Evolutionary conservation across 2,113 vertebrate genomes (phyloP), one percentile per base, ranked within the genome.

Genomic region (Dryoscopus gambensis): DNA sequence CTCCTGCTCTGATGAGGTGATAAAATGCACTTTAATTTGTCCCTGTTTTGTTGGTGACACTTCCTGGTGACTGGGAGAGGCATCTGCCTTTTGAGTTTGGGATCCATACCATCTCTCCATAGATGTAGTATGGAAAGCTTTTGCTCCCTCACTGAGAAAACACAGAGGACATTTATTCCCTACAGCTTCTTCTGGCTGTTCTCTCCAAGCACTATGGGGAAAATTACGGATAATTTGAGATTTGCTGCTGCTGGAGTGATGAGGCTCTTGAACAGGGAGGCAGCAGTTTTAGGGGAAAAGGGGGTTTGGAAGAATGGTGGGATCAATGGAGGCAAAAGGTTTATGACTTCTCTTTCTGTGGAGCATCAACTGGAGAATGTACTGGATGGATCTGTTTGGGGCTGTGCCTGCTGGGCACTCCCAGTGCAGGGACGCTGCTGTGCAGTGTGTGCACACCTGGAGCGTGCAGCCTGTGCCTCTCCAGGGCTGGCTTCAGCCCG

Each of bases 11-110:
- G 60, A 27, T 35, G 2, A 5, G 37, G 70, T 78, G 90, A 47
- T 47, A 55, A 5, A 31, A 86, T 56, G 95, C 95, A 96, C 95
- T 96, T 95, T 86, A 95, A 87, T 39, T 67, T 69, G 53, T 90
- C 63, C 85, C 47, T 93, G 71, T 91, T 47, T 47, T 44, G 30
- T 28, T 49, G 8, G 28, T 40, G 37, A 52, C 49, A 11, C 5
- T 7, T 64, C 49, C 50, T 47, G 37, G 42, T 86, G 79, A 33
- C 59, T 18, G 69, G n/a, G 63, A 77, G 77, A 17, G 63, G 57
- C 28, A 25, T 18, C 64, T 86, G 79, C 59, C 73, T 84, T 62
- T 52, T 25, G 50, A 50, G 10, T 68, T 74, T 60, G 81, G 46
- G 62, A 64, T 78, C 60, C 52, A 37, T 28, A 1, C 18, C 2